These are phyloP conservation scores for Eidolon helvum DNA, from an alignment of 2,113 vertebrate species.

Conservation along the genomic window DNA sequence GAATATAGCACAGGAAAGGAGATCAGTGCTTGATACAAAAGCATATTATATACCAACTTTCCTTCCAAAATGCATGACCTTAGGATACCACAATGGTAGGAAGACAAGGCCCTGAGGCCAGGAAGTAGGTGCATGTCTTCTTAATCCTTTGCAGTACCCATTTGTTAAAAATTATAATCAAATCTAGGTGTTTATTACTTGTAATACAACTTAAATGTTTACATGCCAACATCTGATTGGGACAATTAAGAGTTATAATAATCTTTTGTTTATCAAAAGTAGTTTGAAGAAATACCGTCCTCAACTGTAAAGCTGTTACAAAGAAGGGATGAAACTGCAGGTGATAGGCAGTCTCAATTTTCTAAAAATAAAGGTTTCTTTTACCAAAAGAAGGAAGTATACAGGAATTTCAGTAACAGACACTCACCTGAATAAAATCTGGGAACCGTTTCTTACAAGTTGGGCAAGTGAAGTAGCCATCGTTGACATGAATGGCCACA, in stretches of 20 bases:
- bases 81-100: background rate
- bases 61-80: background rate
- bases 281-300: constrained; percentile 1
- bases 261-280: background rate
- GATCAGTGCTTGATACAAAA: background rate
- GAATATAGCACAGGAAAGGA: background rate
- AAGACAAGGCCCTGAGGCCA: background rate
- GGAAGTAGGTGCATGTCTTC: background rate
- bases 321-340: constrained; percentile 8
- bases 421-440: constrained; percentile 96
- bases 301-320: background rate
- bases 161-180: constrained; percentile 23
- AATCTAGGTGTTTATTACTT: background rate
- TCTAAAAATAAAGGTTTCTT: constrained; percentile 37
- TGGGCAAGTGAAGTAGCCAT: constrained; percentile 95
- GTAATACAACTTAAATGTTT: constrained; percentile 14
- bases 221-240: background rate
- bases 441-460: constrained; percentile 97
- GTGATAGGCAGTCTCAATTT: background rate
- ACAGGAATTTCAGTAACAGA: background rate
- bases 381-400: background rate
- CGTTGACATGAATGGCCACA: constrained; percentile 89
- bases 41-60: background rate
- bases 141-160: background rate
- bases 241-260: background rate